Conservation (phyloP, 2,113 vertebrate genomes). For the Procapra przewalskii region DNA sequence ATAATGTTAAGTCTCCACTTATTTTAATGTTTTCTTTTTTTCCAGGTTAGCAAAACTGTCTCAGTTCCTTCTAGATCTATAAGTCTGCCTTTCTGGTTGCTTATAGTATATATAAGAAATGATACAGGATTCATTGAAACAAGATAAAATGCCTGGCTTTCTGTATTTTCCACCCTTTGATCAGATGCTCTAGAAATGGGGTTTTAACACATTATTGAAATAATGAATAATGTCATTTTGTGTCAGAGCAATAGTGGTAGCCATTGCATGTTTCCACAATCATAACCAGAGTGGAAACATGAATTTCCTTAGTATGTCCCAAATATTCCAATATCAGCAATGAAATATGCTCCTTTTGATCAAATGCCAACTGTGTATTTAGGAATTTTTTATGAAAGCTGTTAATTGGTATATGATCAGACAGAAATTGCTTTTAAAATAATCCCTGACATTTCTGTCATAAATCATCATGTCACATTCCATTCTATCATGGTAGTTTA, state of each 20-base stretch:
- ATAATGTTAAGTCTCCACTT: not conserved
- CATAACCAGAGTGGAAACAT: not conserved
- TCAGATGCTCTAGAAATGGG: not conserved
- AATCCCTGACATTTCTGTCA: conserved; percentile 79
- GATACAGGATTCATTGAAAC: not conserved
- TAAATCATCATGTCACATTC: conserved; percentile 70
- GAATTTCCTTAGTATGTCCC: not conserved
- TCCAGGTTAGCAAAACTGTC: not conserved
- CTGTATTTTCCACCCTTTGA: not conserved
- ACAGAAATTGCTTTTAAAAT: conserved; percentile 75
- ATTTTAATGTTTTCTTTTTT: not conserved
- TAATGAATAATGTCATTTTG: not conserved
- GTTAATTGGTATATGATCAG: conserved; percentile 75
- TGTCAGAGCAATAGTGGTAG: not conserved
- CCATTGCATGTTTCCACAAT: not conserved
- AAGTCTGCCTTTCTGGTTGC: not conserved
- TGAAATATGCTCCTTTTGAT: conserved; percentile 52
- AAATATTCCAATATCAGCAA: conserved; percentile 35
- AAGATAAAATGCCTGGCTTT: not conserved
- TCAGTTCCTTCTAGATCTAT: not conserved
- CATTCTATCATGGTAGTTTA: conserved; percentile 67
- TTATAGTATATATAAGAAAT: not conserved
- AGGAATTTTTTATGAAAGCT: conserved; percentile 64
- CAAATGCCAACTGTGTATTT: conserved; percentile 53
- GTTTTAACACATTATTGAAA: not conserved